Conservation (phyloP, 1,140 invertebrate species). For the Pararge aegeria region DNA sequence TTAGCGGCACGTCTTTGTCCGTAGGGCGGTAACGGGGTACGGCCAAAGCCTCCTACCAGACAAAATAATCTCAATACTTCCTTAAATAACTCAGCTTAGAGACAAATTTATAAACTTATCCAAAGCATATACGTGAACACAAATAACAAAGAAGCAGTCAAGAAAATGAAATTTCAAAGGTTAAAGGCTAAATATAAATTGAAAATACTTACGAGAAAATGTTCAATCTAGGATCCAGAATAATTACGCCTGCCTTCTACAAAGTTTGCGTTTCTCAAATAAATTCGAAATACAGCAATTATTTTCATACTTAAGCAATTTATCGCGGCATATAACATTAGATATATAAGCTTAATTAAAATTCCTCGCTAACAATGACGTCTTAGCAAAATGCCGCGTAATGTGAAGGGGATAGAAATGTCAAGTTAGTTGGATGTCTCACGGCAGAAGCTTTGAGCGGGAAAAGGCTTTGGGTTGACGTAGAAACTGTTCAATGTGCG, state of each 20-base stretch:
- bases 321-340: constrained; percentile 10
- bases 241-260: not conserved
- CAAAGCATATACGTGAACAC: too few species aligned
- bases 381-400: constrained; percentile 42
- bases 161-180: not conserved
- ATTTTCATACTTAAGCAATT: constrained; percentile 15
- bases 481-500: too few species aligned
- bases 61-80: too few species aligned
- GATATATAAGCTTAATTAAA: constrained; percentile 56
- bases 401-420: constrained; percentile 47
- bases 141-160: too few species aligned
- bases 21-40: too few species aligned
- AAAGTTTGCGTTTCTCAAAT: not conserved
- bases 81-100: too few species aligned
- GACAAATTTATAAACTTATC: too few species aligned
- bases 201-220: not conserved
- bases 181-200: not conserved
- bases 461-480: too few species aligned
- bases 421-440: constrained; percentile 28
- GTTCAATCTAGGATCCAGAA: not conserved
- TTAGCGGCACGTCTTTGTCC: too few species aligned
- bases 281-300: constrained; percentile 12
- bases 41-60: too few species aligned
- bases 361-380: constrained; percentile 52
- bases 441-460: constrained; percentile 29